Evolutionary conservation across 1,140 invertebrate genomes (phyloP).

Genomic region (Drosophila serrata): DNA sequence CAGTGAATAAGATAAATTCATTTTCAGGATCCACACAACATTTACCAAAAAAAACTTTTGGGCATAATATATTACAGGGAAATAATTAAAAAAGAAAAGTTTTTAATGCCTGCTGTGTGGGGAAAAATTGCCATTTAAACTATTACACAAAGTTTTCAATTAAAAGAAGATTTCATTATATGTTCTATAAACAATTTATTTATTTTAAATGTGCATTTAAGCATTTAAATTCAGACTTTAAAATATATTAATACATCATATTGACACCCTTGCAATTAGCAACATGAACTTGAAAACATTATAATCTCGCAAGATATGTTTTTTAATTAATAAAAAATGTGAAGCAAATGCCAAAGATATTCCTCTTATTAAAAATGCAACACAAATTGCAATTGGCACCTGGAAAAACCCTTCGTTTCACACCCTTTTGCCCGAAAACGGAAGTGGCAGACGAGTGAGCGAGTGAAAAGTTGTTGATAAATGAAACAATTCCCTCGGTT

Average conservation of each 20-base stretch:
- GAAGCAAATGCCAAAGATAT: slow-evolving; percentile 2
- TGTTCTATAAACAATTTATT: too few relatives aligned
- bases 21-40: slow-evolving; percentile 13
- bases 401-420: slow-evolving; percentile 28
- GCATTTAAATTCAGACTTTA: too few relatives aligned
- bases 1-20: slow-evolving; percentile 46
- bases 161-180: not conserved
- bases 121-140: not conserved
- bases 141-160: not conserved
- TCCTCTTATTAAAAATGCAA: slow-evolving; percentile 76
- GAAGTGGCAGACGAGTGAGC: slow-evolving; percentile 57
- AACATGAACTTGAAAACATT: slow-evolving; percentile 59
- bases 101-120: slow-evolving; percentile 1
- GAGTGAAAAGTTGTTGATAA: slow-evolving; percentile 75
- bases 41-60: slow-evolving; percentile 14
- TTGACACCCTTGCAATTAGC: slow-evolving; percentile 9
- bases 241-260: not conserved
- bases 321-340: not conserved
- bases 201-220: not conserved
- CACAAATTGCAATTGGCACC: slow-evolving; percentile 82
- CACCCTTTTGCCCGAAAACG: slow-evolving; percentile 8
- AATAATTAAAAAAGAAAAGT: slow-evolving; percentile 7
- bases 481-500: slow-evolving; percentile 48
- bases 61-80: not conserved
- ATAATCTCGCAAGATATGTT: slow-evolving; percentile 24